Evolutionary conservation across 2,797 vertebrate genomes (phyloP).

Genomic region (Gorsachius magnificus): DNA sequence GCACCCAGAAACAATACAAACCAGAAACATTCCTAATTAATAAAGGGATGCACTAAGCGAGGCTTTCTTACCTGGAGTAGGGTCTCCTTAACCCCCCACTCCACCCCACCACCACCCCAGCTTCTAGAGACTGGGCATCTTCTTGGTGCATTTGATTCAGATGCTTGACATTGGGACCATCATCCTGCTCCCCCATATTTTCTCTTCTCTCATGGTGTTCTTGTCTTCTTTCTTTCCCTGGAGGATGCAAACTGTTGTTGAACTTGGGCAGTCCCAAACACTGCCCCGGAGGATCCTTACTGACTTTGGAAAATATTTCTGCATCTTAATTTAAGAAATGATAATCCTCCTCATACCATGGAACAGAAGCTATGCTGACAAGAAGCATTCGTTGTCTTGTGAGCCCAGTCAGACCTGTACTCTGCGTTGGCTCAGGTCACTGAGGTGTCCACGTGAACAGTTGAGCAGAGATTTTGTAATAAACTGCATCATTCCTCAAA

Average conservation of each 20-base stretch:
- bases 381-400: not conserved
- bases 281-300: not conserved
- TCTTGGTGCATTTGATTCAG: not conserved
- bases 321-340: not conserved
- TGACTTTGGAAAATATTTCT: not conserved
- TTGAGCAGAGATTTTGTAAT: not conserved
- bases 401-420: not conserved
- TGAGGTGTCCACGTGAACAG: not conserved
- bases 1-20: not conserved
- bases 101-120: too few species aligned
- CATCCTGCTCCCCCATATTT: not conserved
- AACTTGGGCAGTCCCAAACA: not conserved
- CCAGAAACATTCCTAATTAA: not conserved
- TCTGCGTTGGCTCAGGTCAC: not conserved
- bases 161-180: not conserved
- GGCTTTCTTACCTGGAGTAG: not conserved
- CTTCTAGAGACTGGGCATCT: not conserved
- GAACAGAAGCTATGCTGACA: not conserved
- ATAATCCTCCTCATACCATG: not conserved
- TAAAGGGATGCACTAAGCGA: not conserved
- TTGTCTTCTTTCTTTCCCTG: not conserved
- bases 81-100: too few species aligned
- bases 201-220: not conserved
- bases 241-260: not conserved
- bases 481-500: not conserved